These are phyloP conservation scores for Porites cylindrica DNA, from an alignment of 92 coral and sea anemone genomes.

Conservation along the genomic window DNA sequence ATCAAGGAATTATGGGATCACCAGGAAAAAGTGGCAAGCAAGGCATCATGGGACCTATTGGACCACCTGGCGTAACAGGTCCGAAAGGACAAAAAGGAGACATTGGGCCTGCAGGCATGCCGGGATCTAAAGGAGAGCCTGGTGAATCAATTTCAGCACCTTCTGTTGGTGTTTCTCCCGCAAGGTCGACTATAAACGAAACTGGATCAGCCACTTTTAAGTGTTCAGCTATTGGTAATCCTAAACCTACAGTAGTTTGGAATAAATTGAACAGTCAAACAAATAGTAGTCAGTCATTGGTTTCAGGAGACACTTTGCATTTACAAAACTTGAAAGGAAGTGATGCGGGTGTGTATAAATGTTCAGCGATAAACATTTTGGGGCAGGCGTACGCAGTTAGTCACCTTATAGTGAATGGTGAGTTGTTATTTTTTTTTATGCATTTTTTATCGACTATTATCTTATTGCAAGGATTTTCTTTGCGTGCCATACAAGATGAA, in stretches of 20 bases:
- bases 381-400: conserved; percentile 22
- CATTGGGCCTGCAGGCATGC: conserved; percentile 44
- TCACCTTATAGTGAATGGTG: conserved; percentile 9
- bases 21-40: conserved; percentile 35
- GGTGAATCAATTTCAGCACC: conserved; percentile 66
- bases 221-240: conserved; percentile 56
- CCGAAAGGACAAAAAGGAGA: conserved; percentile 40
- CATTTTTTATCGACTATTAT: no score
- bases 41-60: conserved; percentile 40
- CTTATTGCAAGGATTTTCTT: no score
- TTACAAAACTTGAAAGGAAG: conserved; percentile 14
- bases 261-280: conserved; percentile 8
- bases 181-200: conserved; percentile 53
- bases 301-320: conserved; percentile 12
- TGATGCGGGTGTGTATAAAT: conserved; percentile 46
- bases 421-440: no score
- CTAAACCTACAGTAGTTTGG: conserved; percentile 52
- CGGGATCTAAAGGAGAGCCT: conserved; percentile 61
- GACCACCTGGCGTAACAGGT: conserved; percentile 20
- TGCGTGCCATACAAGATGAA: no score
- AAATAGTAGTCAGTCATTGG: background rate
- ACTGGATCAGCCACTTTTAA: conserved; percentile 44
- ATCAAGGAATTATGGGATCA: conserved; percentile 32
- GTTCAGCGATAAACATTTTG: conserved; percentile 50
- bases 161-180: conserved; percentile 48